Percentiles rank a stretch among this genome's conserved stretches.
phyloP scores from a whole-genome alignment of 2,888 invertebrate genomes.

The Aspidiotus rigidus region DNA sequence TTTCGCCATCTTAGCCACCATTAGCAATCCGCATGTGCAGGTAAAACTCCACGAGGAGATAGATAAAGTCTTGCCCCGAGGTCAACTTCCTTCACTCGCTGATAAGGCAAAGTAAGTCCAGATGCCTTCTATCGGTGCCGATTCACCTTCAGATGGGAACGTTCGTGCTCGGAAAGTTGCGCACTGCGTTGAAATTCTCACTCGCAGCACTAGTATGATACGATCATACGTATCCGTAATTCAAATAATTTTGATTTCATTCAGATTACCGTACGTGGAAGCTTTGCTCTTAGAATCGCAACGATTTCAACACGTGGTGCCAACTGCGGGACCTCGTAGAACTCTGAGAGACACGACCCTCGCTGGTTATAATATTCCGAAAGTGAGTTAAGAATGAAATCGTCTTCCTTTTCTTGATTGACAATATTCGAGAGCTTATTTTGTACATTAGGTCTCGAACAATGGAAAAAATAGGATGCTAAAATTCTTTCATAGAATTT shows the following conservation, averaged over 20 bases:
- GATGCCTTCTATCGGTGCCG: too few species aligned
- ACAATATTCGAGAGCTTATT: too few species aligned
- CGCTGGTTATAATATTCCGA: conserved; percentile 50
- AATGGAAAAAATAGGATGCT: too few species aligned
- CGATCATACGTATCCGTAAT: too few species aligned
- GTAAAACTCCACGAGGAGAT: conserved; percentile 45
- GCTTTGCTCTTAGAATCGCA: conserved; percentile 50
- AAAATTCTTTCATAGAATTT: too few species aligned
- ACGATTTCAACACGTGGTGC: conserved; percentile 45
- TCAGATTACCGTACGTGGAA: conserved; percentile 49
- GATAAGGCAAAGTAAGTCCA: conserved; percentile 46
- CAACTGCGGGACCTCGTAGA: conserved; percentile 48
- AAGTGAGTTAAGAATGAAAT: conserved; percentile 38
- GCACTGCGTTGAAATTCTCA: too few species aligned
- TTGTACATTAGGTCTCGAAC: too few species aligned
- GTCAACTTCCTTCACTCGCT: conserved; percentile 43
- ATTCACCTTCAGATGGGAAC: too few species aligned
- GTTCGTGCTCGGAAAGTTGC: too few species aligned
- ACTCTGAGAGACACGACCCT: conserved; percentile 49
- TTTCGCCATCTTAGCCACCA: conserved; percentile 53
- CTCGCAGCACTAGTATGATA: too few species aligned
- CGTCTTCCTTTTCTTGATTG: too few species aligned
- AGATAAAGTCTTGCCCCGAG: conserved; percentile 31
- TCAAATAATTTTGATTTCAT: not conserved
- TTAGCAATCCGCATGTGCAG: conserved; percentile 52